phyloP scores from a whole-genome alignment of 2,888 invertebrate species.

The Archaeoteleia sp. region DNA sequence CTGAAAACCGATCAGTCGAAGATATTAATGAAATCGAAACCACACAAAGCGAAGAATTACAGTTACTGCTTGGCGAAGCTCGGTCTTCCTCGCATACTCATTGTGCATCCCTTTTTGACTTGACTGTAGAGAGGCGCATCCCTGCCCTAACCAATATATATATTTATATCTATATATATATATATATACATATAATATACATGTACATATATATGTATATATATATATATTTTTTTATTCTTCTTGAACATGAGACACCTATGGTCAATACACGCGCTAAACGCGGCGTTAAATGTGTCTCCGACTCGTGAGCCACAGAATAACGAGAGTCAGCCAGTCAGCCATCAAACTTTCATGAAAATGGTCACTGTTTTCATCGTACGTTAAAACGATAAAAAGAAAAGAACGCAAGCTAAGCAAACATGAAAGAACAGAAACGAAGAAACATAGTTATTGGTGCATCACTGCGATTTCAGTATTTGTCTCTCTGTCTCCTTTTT shows the following conservation, averaged over 20 bases:
- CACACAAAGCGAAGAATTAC: background rate
- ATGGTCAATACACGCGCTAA: constrained; percentile 20
- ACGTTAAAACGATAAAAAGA: constrained; percentile 12
- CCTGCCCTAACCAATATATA: constrained; percentile 57
- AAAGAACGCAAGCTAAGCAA: constrained; percentile 2
- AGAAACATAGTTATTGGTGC: constrained; percentile 73
- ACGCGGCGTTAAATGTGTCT: constrained; percentile 20
- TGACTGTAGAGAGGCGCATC: constrained; percentile 70
- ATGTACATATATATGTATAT: constrained; percentile 35
- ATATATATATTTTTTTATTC: constrained; percentile 15
- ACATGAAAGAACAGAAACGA: constrained; percentile 8
- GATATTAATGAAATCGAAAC: background rate
- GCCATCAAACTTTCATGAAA: constrained; percentile 52
- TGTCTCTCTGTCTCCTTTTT: constrained; percentile 23
- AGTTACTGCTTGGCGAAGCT: constrained; percentile 60
- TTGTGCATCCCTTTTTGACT: constrained; percentile 73
- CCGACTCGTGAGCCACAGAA: constrained; percentile 67
- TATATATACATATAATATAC: constrained; percentile 7
- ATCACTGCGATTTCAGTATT: constrained; percentile 60
- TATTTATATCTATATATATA: constrained; percentile 46
- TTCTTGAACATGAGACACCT: constrained; percentile 52
- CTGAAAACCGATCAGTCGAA: too few relatives aligned
- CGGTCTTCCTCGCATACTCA: constrained; percentile 73
- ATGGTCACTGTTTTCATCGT: constrained; percentile 74
- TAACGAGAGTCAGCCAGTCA: constrained; percentile 67